Evolutionary conservation across 2,888 invertebrate species (phyloP), one percentile per base, ranked within the genome.

Genomic region (Papilio protenor): DNA sequence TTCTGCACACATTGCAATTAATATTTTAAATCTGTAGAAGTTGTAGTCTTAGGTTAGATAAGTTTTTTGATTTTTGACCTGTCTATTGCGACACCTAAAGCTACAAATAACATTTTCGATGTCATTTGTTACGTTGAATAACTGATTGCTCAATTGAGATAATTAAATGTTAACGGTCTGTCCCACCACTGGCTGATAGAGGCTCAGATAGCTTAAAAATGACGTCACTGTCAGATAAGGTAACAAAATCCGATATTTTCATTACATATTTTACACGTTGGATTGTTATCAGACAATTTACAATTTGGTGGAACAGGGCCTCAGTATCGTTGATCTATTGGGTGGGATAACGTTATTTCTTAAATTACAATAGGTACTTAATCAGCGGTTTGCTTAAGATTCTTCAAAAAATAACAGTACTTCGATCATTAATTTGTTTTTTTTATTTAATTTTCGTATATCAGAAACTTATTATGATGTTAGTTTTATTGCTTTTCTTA

Each of bases 111-210:
- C 40, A 12, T 16, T 66, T 21, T n/a, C 45, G 66, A 21, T 10
- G 12, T 45, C 6, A 69, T 69, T 69, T 21, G 21, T 69, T 45
- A 69, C 21, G 21, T 45, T n/a, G 21, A 66, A 45, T 66, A 45
- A 66, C 45, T 45, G 21, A 69, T 69, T 45, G 66, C 14, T 21
- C 66, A 69, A 69, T 45, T 45, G 45, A 69, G 40, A 45, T 45
- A 45, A 66, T 45, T 69, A 45, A 45, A 45, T 45, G 45, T 40
- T 66, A 40, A 66, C n/a, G n/a, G 8, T 3, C 16, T 49, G 16
- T 27, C 27, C 27, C 27, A 27, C 27, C 27, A 14, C 47, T 47
- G 47, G 3, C 14, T 27, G 27, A 27, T 27, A 27, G 27, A 27
- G 27, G 27, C 27, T 27, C 27, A 27, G 27, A 27, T 2, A 27